A percentile compares a stretch with the other conserved stretches of the same genome.
phyloP scores from a whole-genome alignment of 2,888 invertebrate genomes.

The Ligdia adustata region DNA sequence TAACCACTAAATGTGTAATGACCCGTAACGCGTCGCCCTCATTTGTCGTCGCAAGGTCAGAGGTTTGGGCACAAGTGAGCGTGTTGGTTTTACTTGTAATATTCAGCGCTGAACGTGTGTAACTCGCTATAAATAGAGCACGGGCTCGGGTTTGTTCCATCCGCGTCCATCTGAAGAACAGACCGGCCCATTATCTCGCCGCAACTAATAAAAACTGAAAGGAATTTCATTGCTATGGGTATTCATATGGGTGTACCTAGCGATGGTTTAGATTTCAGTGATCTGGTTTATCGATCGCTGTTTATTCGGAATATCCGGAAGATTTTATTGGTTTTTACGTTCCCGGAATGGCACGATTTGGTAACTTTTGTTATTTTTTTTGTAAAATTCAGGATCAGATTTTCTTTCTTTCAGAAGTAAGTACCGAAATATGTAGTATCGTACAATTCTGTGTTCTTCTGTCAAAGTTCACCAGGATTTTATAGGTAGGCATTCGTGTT shows the following conservation, averaged over 20 bases:
- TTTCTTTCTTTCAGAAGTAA: too few relatives aligned
- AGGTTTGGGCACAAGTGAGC: conserved; percentile 52
- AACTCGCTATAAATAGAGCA: conserved; percentile 75
- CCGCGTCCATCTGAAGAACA: conserved; percentile 67
- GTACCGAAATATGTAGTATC: too few relatives aligned
- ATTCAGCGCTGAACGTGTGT: conserved; percentile 69
- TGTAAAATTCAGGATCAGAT: too few relatives aligned
- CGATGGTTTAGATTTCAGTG: conserved; percentile 33
- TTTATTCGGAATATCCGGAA: too few relatives aligned
- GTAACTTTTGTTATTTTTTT: too few relatives aligned
- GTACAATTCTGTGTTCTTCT: too few relatives aligned
- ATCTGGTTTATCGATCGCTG: too few relatives aligned
- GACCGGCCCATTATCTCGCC: conserved; percentile 75
- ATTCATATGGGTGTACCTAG: conserved; percentile 38
- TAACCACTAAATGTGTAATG: conserved; percentile 27
- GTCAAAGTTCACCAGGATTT: too few relatives aligned
- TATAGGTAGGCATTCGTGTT: too few relatives aligned
- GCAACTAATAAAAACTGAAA: conserved; percentile 77
- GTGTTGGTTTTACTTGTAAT: conserved; percentile 71
- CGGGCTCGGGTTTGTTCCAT: conserved; percentile 64
- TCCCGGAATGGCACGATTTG: too few relatives aligned
- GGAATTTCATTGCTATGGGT: conserved; percentile 61
- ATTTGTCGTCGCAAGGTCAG: conserved; percentile 33
- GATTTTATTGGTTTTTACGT: too few relatives aligned
- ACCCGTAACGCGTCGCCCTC: conserved; percentile 28